A percentile compares a stretch with the other conserved stretches of the same genome.
Conservation (phyloP, 2,888 invertebrate genomes). For the Andrena bicolor region DNA sequence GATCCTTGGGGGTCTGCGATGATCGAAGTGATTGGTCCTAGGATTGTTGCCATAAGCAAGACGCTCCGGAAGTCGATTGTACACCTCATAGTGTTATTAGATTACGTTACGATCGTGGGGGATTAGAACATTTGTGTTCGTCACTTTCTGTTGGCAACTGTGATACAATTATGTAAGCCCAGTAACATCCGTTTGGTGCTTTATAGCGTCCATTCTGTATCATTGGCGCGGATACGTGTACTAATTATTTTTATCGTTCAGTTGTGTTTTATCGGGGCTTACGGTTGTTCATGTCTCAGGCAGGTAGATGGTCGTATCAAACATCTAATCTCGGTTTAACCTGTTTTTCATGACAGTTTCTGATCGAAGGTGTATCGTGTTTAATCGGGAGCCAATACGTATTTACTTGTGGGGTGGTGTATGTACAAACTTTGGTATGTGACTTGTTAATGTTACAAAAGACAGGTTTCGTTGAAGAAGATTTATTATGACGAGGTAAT, state of each 20-base stretch:
- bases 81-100: neutral
- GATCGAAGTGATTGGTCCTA: neutral
- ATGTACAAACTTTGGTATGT: no score
- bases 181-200: neutral
- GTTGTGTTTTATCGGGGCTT: conserved; percentile 10
- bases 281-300: neutral
- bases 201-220: neutral
- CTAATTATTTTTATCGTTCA: conserved; percentile 26
- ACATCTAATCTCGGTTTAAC: neutral
- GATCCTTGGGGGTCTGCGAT: neutral
- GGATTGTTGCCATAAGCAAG: neutral
- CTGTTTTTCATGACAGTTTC: neutral
- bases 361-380: neutral
- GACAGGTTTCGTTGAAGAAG: no score
- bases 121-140: neutral
- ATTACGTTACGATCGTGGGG: neutral
- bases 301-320: neutral
- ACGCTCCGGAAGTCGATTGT: neutral
- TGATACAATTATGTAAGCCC: neutral
- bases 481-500: no score
- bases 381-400: neutral
- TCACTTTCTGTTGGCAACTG: neutral
- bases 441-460: no score
- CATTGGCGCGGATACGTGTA: neutral
- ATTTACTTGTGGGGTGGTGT: no score